Evolutionary conservation across 2,797 vertebrate species (phyloP).

Genomic region (Cynodonichthys magdalenae): DNA sequence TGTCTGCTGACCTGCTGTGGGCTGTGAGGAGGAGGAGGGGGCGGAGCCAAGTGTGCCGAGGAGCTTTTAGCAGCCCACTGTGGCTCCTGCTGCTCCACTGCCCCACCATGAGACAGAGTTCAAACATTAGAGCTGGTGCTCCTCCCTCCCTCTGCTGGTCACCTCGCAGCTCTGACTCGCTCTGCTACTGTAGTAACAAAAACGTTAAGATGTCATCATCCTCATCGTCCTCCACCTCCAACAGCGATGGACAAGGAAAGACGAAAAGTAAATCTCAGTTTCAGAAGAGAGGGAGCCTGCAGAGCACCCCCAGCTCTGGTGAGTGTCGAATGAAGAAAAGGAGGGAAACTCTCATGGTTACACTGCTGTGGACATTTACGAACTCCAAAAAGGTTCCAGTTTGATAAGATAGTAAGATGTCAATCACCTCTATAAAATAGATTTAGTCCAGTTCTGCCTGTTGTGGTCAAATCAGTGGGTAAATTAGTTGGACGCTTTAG

Average conservation of each 20-base stretch:
- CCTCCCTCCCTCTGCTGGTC: slow-evolving; percentile 62
- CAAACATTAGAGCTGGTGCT: slow-evolving; percentile 36
- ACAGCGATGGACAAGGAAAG: slow-evolving; percentile 65
- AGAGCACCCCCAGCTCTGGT: slow-evolving; percentile 84
- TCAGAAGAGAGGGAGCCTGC: slow-evolving; percentile 86
- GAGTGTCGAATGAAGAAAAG: slow-evolving; percentile 67
- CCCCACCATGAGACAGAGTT: slow-evolving; percentile 53
- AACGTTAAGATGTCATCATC: slow-evolving; percentile 74
- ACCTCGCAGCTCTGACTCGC: slow-evolving; percentile 47
- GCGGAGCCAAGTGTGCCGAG: slow-evolving; percentile 74
- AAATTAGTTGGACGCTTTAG: slow-evolving; percentile 12
- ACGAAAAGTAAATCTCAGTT: slow-evolving; percentile 77
- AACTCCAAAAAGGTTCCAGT: slow-evolving; percentile 3
- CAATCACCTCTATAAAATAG: neutral
- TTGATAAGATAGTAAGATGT: neutral
- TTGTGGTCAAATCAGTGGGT: neutral
- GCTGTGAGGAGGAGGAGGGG: slow-evolving; percentile 68
- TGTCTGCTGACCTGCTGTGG: slow-evolving; percentile 54
- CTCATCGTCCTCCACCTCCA: slow-evolving; percentile 44
- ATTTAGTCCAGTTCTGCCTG: neutral
- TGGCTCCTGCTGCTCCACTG: slow-evolving; percentile 48
- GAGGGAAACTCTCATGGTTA: slow-evolving; percentile 12
- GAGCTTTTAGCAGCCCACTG: slow-evolving; percentile 44
- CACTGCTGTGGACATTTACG: slow-evolving; percentile 29
- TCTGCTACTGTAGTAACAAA: slow-evolving; percentile 47